A percentile compares a stretch with the other conserved stretches of the same genome.
Conservation (phyloP, 2,113 vertebrate species). For the Turnix velox region DNA sequence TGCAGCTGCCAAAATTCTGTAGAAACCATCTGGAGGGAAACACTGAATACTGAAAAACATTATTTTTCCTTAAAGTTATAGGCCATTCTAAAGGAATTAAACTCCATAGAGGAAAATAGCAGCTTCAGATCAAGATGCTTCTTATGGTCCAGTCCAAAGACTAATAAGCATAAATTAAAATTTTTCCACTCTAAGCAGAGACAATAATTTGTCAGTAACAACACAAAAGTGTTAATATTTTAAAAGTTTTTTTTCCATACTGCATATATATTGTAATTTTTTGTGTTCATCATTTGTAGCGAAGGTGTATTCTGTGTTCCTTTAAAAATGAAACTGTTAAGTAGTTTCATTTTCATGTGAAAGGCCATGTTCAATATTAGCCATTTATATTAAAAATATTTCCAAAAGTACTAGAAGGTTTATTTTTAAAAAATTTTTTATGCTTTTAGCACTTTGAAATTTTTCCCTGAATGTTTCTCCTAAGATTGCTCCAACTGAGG, state of each 20-base stretch:
- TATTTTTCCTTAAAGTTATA: not conserved
- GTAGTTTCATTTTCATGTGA: not conserved
- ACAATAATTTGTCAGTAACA: not conserved
- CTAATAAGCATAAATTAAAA: not conserved
- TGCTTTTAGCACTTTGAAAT: not conserved
- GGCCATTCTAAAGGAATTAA: not conserved
- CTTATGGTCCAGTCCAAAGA: not conserved
- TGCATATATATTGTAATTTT: not conserved
- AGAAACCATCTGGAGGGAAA: slow-evolving; percentile 21
- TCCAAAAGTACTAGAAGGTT: not conserved
- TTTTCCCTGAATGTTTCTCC: not conserved
- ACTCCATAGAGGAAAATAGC: not conserved
- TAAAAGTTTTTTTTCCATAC: not conserved
- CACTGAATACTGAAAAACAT: not conserved
- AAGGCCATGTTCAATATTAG: not conserved
- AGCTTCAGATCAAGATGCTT: not conserved
- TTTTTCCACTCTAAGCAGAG: not conserved
- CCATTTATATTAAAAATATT: not conserved
- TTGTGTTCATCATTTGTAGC: not conserved
- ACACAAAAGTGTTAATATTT: not conserved
- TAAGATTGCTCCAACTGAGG: not conserved
- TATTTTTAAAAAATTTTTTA: not conserved
- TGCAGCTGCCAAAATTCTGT: not conserved
- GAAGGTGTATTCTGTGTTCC: not conserved
- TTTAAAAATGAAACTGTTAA: not conserved